Evolutionary conservation across 2,888 invertebrate species (phyloP), one percentile per base, ranked within the genome.

Genomic region (Leptodirus hochenwartii): DNA sequence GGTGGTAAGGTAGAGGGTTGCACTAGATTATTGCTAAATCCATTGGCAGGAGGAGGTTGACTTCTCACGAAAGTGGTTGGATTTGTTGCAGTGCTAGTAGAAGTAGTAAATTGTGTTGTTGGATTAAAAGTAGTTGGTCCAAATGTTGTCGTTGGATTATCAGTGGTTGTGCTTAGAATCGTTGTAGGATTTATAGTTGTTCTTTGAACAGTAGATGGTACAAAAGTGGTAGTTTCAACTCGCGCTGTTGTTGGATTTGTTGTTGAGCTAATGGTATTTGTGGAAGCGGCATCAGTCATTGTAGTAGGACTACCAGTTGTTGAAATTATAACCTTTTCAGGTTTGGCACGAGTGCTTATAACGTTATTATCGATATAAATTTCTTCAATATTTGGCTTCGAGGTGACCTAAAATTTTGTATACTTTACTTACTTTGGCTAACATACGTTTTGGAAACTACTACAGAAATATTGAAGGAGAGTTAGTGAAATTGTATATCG

Each of bases 81-180:
- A 25, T 33, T 32, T 8, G 34, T 20, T 8, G 20, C 29, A 10
- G 37, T 32, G 11, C 33, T 29, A 13, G 25, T 15, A 15, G 34
- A 24, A 20, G 14, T 22, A 23, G 17, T 11, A 10, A 22, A 26
- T 8, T 17, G 29, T 4, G 32, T 34, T n/a, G 22, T 32, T 5
- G 30, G 8, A 10, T 15, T 13, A 3, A 10, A 12, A 31, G 46
- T 38, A n/a, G 41, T 37, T 2, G 27, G n/a, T n/a, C n/a, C n/a
- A n/a, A n/a, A 28, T 10, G 31, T 26, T 4, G 33, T 23, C 4
- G 35, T 29, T 2, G 34, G 34, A 17, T 36, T 37, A 11, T 32
- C 23, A 13, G 40, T 17, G 14, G 34, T 26, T 14, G 39, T 34
- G n/a, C 39, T 28, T 2, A 8, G 20, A 20, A 20, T 9, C n/a